phyloP scores from a whole-genome alignment of 2,113 vertebrate genomes.

The Myiagra hebetior region DNA sequence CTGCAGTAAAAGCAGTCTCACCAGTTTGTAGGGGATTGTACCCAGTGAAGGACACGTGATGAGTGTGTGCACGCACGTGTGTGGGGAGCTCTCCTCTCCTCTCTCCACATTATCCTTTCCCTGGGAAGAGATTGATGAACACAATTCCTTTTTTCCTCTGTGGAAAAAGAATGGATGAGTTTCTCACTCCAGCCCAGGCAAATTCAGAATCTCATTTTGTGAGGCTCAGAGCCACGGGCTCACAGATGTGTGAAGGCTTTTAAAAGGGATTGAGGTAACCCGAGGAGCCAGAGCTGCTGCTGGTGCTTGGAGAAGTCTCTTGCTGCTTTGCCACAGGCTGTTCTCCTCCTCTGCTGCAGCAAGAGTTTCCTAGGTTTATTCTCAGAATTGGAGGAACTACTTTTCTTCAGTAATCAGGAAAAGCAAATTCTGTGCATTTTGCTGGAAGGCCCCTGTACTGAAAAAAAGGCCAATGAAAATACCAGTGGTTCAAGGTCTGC shows the following conservation, averaged over 20 bases:
- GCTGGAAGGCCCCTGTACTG: neutral
- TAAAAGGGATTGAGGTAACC: neutral
- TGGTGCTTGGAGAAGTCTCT: neutral
- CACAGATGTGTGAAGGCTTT: fast-evolving
- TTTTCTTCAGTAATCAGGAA: neutral
- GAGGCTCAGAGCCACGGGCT: neutral
- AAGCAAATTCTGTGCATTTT: neutral
- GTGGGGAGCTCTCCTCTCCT: neutral
- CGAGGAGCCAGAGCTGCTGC: neutral
- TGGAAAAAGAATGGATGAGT: neutral
- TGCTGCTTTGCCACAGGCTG: neutral
- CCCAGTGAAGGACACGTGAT: neutral
- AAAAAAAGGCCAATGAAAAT: neutral
- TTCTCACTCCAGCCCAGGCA: neutral
- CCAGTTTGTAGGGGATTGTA: neutral
- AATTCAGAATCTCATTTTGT: neutral
- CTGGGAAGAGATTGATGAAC: neutral
- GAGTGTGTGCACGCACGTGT: fast-evolving
- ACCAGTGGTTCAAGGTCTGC: neutral
- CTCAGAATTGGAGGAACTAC: neutral
- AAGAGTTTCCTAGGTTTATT: neutral
- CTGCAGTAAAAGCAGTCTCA: neutral
- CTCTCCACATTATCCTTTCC: neutral
- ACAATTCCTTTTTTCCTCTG: neutral
- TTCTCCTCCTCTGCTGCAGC: neutral